Percentiles rank a stretch among this genome's conserved stretches.
These are phyloP conservation scores for Kuschelorhynchus macadamiae DNA, from an alignment of 2,888 invertebrate genomes.

Conservation along the genomic window DNA sequence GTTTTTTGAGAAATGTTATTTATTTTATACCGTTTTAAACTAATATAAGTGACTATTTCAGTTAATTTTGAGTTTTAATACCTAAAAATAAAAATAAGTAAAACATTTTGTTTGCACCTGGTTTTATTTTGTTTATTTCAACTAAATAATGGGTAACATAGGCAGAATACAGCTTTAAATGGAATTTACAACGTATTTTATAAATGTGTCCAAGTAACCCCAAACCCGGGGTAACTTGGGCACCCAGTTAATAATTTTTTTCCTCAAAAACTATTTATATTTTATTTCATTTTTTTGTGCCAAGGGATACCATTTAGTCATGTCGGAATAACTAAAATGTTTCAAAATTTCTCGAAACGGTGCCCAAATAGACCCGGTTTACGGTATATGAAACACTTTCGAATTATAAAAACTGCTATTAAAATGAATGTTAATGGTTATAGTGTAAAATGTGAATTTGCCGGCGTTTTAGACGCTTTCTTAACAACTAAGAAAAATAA, in stretches of 20 bases:
- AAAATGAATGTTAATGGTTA: no score
- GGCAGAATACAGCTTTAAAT: not conserved
- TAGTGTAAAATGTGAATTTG: no score
- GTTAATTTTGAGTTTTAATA: constrained; percentile 2
- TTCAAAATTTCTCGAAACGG: not conserved
- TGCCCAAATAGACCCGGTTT: not conserved
- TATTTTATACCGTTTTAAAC: constrained; percentile 1
- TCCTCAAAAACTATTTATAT: not conserved
- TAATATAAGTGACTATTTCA: not conserved
- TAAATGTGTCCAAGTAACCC: not conserved
- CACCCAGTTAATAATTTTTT: not conserved
- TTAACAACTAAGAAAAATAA: no score
- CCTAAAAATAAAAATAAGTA: constrained; percentile 5
- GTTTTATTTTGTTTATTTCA: no score
- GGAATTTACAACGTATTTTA: not conserved
- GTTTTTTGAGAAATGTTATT: constrained; percentile 1
- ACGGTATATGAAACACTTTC: not conserved
- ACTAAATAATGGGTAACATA: not conserved
- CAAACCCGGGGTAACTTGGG: not conserved
- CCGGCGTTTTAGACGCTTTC: no score
- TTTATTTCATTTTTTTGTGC: not conserved
- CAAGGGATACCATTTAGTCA: not conserved
- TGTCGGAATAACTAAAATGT: not conserved
- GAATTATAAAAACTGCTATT: not conserved
- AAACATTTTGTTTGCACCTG: not conserved